Evolutionary conservation across 2,113 vertebrate genomes (phyloP).

Genomic region (Tetrao urogallus): DNA sequence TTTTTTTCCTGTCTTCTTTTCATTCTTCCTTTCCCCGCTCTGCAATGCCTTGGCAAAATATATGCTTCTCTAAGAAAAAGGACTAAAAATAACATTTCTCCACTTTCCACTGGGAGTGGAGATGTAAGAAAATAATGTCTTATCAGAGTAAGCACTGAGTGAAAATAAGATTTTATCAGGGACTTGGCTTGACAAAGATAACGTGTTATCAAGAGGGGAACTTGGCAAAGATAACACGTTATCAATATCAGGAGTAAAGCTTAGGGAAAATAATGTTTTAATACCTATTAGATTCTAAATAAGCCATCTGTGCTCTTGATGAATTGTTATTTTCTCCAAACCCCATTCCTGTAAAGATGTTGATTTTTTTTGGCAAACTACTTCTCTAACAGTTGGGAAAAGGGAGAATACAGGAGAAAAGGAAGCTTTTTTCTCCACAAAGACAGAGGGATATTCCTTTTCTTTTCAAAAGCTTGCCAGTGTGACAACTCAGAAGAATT

Average conservation of each 20-base stretch:
- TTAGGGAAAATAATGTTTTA: constrained; percentile 69
- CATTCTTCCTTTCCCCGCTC: background rate
- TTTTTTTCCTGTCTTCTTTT: background rate
- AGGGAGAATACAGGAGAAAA: background rate
- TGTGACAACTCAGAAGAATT: background rate
- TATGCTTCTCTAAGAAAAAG: background rate
- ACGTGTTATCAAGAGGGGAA: constrained; percentile 63
- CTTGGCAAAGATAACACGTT: constrained; percentile 72
- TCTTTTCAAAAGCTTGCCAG: background rate
- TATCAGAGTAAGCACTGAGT: constrained; percentile 45
- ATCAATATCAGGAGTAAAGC: constrained; percentile 68
- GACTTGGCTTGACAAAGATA: constrained; percentile 67
- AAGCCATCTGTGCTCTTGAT: constrained; percentile 61
- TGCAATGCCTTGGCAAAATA: constrained; percentile 29
- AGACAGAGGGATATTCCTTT: background rate
- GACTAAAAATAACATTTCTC: constrained; percentile 21
- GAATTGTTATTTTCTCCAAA: constrained; percentile 69
- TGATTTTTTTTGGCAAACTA: constrained; percentile 43
- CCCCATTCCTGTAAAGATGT: constrained; percentile 14
- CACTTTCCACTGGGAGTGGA: constrained; percentile 1
- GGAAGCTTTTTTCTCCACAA: background rate
- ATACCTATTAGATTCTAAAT: constrained; percentile 73
- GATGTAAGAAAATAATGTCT: constrained; percentile 60
- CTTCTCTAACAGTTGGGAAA: constrained; percentile 31
- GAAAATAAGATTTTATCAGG: constrained; percentile 69